These are phyloP conservation scores for Drosophila sturtevanti DNA, from an alignment of 1,140 invertebrate species.

Conservation along the genomic window DNA sequence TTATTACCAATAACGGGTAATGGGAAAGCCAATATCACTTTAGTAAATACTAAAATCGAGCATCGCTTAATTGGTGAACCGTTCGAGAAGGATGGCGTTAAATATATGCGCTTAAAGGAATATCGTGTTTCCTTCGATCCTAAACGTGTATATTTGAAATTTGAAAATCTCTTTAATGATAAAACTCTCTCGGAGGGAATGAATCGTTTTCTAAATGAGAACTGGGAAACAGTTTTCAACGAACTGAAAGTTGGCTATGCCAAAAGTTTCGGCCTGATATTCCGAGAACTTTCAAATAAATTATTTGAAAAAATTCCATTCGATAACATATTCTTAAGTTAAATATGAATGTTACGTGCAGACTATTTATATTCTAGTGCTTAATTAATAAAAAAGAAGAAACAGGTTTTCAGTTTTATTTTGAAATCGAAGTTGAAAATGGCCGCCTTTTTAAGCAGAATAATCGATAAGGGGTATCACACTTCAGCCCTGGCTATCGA, in stretches of 20 bases:
- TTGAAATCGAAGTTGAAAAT: not conserved
- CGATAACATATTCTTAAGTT: slow-evolving; percentile 85
- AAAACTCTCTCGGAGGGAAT: slow-evolving; percentile 84
- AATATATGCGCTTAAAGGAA: slow-evolving; percentile 85
- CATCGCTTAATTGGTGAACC: slow-evolving; percentile 85
- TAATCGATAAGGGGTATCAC: not conserved
- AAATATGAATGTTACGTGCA: slow-evolving; percentile 21
- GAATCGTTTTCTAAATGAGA: slow-evolving; percentile 87
- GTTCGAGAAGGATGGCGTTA: slow-evolving; percentile 84
- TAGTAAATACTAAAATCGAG: slow-evolving; percentile 85
- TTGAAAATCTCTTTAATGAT: slow-evolving; percentile 87
- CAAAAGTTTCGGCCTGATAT: slow-evolving; percentile 85
- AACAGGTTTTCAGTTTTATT: too few species aligned
- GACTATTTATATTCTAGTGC: slow-evolving; percentile 50
- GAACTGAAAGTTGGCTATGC: slow-evolving; percentile 86
- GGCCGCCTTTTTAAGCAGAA: not conserved
- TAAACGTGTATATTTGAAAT: slow-evolving; percentile 84
- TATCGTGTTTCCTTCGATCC: slow-evolving; percentile 85
- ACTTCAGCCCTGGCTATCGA: not conserved
- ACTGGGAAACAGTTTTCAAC: slow-evolving; percentile 86
- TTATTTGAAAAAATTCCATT: slow-evolving; percentile 87
- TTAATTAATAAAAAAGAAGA: slow-evolving; percentile 60
- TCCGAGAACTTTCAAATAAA: slow-evolving; percentile 85
- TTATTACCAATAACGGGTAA: slow-evolving; percentile 88
- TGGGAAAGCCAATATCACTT: slow-evolving; percentile 87